phyloP scores from a whole-genome alignment of 2,888 invertebrate genomes.

The Andrena bucephala region DNA sequence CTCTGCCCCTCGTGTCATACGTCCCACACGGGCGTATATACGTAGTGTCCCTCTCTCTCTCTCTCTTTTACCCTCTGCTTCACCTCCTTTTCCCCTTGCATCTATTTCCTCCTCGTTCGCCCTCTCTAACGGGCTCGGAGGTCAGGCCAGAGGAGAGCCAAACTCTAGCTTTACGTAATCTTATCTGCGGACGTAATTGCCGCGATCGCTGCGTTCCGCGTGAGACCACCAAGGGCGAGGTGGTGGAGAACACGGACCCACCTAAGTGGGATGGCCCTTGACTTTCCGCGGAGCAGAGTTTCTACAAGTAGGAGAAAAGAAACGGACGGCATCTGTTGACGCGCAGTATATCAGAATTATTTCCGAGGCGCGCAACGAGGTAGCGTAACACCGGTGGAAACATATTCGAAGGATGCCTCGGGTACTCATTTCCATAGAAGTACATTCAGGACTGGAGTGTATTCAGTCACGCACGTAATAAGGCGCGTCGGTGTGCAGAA shows the following conservation, averaged over 20 bases:
- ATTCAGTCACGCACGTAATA: too few species aligned
- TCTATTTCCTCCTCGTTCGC: slow-evolving; percentile 46
- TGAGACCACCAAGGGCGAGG: slow-evolving; percentile 29
- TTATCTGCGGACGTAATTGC: slow-evolving; percentile 58
- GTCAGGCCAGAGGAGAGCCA: slow-evolving; percentile 67
- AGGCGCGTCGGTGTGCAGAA: too few species aligned
- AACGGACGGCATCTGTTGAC: too few species aligned
- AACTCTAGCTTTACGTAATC: slow-evolving; percentile 69
- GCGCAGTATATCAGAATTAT: too few species aligned
- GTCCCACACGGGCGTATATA: too few species aligned
- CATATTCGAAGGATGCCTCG: too few species aligned
- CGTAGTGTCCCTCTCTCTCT: background rate
- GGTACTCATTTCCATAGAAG: too few species aligned
- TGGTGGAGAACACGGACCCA: background rate
- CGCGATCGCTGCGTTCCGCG: slow-evolving; percentile 20
- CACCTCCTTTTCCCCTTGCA: slow-evolving; percentile 36
- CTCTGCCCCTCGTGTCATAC: too few species aligned
- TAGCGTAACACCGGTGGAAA: too few species aligned
- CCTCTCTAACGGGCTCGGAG: slow-evolving; percentile 27
- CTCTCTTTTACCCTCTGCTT: slow-evolving; percentile 35
- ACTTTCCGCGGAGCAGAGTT: background rate
- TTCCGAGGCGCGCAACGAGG: too few species aligned
- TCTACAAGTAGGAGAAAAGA: background rate
- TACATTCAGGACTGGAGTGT: too few species aligned
- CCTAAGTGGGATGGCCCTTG: background rate